Evolutionary conservation across 2,113 vertebrate species (phyloP).

Genomic region (Mugil cephalus): DNA sequence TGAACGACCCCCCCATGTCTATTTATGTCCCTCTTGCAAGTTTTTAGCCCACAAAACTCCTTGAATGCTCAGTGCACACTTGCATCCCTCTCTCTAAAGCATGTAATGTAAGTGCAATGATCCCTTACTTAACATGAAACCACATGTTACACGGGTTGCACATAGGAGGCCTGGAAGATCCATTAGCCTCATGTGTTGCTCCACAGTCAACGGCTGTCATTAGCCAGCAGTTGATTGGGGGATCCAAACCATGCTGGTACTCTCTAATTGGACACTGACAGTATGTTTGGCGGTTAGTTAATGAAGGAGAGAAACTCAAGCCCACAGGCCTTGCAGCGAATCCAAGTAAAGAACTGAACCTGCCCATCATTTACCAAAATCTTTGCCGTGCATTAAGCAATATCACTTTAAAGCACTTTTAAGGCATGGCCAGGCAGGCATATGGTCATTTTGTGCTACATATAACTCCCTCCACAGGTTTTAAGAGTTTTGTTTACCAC

Average conservation of each 20-base stretch:
- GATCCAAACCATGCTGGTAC: constrained; percentile 44
- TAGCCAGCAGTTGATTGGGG: constrained; percentile 51
- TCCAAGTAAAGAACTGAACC: constrained; percentile 32
- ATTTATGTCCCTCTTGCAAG: constrained; percentile 19
- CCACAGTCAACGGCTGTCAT: constrained; percentile 51
- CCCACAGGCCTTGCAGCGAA: constrained; percentile 49
- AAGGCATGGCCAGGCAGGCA: constrained; percentile 34
- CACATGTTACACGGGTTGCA: constrained; percentile 60
- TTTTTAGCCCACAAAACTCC: constrained; percentile 28
- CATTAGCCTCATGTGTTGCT: constrained; percentile 61
- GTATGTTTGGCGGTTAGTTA: constrained; percentile 57
- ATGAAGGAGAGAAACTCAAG: constrained; percentile 51
- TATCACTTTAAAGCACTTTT: constrained; percentile 9
- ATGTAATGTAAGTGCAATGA: constrained; percentile 53
- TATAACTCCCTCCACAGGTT: constrained; percentile 33
- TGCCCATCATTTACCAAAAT: constrained; percentile 12
- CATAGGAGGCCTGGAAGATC: constrained; percentile 56
- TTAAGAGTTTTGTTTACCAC: constrained; percentile 49
- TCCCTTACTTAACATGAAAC: constrained; percentile 58
- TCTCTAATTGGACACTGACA: constrained; percentile 67
- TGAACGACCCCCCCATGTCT: constrained; percentile 18
- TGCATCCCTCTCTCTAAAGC: constrained; percentile 19
- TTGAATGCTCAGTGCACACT: constrained; percentile 26
- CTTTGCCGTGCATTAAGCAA: constrained; percentile 6
- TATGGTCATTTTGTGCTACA: constrained; percentile 45